Conservation (phyloP, 2,113 vertebrate genomes). For the Strigops habroptila region DNA sequence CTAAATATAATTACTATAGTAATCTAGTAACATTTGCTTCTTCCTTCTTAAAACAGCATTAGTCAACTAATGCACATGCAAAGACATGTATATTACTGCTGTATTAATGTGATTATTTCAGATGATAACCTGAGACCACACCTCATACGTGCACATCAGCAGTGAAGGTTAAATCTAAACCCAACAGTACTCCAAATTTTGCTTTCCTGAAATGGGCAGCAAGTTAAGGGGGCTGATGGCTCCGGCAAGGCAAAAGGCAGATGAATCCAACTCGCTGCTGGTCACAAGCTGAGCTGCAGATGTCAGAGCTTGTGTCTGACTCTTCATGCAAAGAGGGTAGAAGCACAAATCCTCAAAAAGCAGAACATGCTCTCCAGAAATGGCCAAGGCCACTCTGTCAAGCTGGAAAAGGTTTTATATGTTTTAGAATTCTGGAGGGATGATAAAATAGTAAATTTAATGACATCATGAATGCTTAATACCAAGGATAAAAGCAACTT, state of each 20-base stretch:
- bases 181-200: background rate
- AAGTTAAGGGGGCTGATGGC: background rate
- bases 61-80: background rate
- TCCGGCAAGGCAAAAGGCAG: background rate
- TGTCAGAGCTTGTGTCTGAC: background rate
- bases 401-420: background rate
- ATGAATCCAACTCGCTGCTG: background rate
- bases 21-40: background rate
- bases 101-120: background rate
- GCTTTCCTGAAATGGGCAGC: background rate
- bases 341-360: background rate
- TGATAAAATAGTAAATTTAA: conserved; percentile 14
- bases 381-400: background rate
- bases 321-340: background rate
- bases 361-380: background rate
- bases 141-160: background rate
- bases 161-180: background rate
- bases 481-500: conserved; percentile 8
- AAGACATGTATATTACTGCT: background rate
- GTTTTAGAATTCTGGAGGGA: background rate
- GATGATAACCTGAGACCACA: background rate
- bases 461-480: background rate
- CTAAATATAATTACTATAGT: background rate
- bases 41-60: background rate
- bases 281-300: background rate